A percentile compares a stretch with the other conserved stretches of the same genome.
Evolutionary conservation across 35 echinoderm and acorn worm species (phyloP).

Genomic region (Lytechinus variegatus): DNA sequence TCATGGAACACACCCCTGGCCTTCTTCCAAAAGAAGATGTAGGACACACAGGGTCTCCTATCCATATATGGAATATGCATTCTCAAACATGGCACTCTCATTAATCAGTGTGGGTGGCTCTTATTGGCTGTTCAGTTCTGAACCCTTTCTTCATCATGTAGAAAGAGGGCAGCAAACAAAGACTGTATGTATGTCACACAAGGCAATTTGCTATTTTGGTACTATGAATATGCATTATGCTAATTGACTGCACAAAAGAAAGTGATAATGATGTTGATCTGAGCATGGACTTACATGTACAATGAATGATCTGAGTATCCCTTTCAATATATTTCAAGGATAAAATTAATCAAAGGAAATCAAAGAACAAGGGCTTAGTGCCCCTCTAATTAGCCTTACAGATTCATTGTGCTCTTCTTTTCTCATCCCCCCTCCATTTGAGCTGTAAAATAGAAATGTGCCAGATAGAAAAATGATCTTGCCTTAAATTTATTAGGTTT

Average conservation of each 20-base stretch:
- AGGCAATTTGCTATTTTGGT: neutral
- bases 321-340: no score
- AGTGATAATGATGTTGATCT: neutral
- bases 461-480: no score
- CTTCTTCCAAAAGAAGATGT: conserved; percentile 26
- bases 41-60: neutral
- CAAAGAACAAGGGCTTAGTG: no score
- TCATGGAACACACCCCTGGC: conserved; percentile 22
- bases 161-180: neutral
- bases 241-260: neutral
- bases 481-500: no score
- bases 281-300: neutral
- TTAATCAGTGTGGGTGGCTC: conserved; percentile 22
- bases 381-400: no score
- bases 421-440: no score
- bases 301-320: no score
- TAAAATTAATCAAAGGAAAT: no score
- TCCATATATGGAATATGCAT: conserved; percentile 24
- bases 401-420: no score
- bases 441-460: no score
- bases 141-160: neutral
- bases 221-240: neutral
- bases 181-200: neutral
- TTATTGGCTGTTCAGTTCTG: no score
- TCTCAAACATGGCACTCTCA: conserved; percentile 42